A percentile compares a stretch with the other conserved stretches of the same genome.
These are phyloP conservation scores for Linyphia triangularis DNA, from an alignment of 2,888 invertebrate species.

Conservation along the genomic window DNA sequence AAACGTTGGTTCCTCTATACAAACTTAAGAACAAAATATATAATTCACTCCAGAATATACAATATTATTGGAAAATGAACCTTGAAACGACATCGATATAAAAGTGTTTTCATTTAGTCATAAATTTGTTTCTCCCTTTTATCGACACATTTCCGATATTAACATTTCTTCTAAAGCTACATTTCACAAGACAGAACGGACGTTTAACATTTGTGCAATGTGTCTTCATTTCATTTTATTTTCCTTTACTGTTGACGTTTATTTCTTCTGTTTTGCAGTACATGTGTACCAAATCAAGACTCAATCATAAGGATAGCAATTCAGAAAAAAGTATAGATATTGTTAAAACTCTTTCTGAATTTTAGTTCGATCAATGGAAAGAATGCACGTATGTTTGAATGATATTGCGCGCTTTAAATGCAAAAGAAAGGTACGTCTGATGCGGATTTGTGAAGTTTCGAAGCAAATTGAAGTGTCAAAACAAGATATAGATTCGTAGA, in stretches of 20 bases:
- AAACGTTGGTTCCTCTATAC: too few species aligned
- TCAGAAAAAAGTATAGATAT: neutral
- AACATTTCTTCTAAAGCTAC: neutral
- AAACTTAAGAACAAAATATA: too few species aligned
- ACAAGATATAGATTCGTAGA: constrained; percentile 66
- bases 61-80: neutral
- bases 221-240: neutral
- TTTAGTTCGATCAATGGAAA: constrained; percentile 57
- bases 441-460: constrained; percentile 65
- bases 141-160: constrained; percentile 22
- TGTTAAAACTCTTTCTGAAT: constrained; percentile 23
- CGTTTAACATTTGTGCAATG: constrained; percentile 7
- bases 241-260: neutral
- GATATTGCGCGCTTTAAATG: constrained; percentile 24
- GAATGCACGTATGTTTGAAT: constrained; percentile 22
- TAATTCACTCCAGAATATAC: neutral
- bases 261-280: neutral
- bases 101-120: too few species aligned
- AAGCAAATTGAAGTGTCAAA: constrained; percentile 74
- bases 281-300: neutral
- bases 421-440: constrained; percentile 55
- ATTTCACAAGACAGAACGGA: neutral
- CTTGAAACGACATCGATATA: too few species aligned
- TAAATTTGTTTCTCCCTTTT: neutral
- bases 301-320: neutral